phyloP scores from a whole-genome alignment of 2,888 invertebrate genomes.

The Halictus quadricinctus region DNA sequence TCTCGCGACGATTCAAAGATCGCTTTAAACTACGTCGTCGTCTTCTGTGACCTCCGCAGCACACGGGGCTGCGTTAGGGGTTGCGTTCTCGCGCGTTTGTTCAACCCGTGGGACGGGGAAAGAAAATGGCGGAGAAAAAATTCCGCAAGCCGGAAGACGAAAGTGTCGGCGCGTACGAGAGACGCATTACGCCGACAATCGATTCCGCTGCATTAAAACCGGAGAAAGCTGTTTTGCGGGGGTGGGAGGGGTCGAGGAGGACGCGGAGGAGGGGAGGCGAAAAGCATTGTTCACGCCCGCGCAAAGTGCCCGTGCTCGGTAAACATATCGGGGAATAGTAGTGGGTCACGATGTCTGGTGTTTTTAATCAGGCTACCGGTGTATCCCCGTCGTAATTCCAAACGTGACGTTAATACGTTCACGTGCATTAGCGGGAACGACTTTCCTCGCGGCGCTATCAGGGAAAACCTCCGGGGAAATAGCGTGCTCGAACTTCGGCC shows the following conservation, averaged over 20 bases:
- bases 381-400: constrained; percentile 32
- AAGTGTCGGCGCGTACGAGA: not conserved
- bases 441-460: constrained; percentile 8
- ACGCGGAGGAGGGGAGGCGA: not conserved
- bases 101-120: not conserved
- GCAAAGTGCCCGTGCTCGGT: constrained; percentile 30
- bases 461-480: constrained; percentile 4
- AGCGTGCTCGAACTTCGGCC: not conserved
- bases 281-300: constrained; percentile 37
- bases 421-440: constrained; percentile 32
- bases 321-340: constrained; percentile 40
- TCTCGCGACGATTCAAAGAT: not conserved
- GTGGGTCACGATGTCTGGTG: constrained; percentile 52
- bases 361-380: constrained; percentile 42
- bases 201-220: not conserved
- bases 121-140: not conserved
- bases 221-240: not conserved
- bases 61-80: not conserved
- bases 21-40: not conserved
- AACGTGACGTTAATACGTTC: constrained; percentile 35
- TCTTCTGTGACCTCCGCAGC: not conserved
- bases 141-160: not conserved
- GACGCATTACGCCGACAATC: not conserved
- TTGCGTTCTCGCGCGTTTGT: not conserved
- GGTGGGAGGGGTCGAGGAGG: not conserved